These are phyloP conservation scores for Ceyx erithaca DNA, from an alignment of 2,797 vertebrate species.

Conservation along the genomic window DNA sequence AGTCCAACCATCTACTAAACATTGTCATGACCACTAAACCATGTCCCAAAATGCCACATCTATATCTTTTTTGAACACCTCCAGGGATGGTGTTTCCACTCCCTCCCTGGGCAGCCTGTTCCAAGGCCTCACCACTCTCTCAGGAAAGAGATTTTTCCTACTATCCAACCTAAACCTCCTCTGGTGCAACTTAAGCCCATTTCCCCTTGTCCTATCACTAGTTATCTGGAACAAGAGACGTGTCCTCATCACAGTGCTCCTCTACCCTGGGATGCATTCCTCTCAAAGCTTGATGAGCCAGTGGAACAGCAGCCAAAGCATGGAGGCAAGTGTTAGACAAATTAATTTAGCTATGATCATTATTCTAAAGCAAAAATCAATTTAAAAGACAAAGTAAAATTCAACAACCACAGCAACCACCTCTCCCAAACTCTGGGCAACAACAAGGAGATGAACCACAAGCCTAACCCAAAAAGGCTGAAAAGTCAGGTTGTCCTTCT, in stretches of 20 bases:
- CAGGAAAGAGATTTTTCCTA: no score
- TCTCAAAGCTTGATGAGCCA: not conserved
- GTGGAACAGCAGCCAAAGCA: not conserved
- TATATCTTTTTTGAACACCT: no score
- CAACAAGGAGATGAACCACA: not conserved
- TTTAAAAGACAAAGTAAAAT: not conserved
- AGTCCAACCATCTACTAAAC: no score
- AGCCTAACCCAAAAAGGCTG: not conserved
- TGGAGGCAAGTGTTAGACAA: not conserved
- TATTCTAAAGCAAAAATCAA: not conserved
- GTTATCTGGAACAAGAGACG: not conserved
- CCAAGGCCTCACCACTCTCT: no score
- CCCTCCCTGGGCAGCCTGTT: no score
- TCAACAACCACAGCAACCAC: fast-evolving
- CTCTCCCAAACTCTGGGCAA: not conserved
- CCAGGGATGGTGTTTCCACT: no score
- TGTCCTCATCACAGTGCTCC: not conserved
- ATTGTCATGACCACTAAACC: no score
- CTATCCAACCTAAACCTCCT: no score
- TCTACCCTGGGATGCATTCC: not conserved
- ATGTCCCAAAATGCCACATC: no score
- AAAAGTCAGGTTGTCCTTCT: not conserved
- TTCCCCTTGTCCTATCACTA: no score
- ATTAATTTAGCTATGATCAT: not conserved
- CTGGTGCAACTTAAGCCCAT: no score